These are phyloP conservation scores for Electrophaes corylata DNA, from an alignment of 2,888 invertebrate species.

Conservation along the genomic window DNA sequence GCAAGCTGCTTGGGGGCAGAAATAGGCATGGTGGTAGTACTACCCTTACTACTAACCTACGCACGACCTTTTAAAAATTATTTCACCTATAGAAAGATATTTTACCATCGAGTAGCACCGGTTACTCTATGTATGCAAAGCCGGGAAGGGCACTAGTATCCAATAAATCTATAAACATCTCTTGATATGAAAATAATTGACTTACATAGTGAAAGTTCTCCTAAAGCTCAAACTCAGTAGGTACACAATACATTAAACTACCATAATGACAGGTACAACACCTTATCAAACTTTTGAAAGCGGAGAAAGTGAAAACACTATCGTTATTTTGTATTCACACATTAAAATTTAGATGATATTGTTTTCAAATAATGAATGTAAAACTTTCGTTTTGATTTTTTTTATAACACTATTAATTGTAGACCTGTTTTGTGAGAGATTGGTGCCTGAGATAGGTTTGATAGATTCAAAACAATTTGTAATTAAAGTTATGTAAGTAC, in stretches of 20 bases:
- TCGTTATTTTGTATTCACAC: conserved; percentile 50
- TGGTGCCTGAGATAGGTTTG: no score
- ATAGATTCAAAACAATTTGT: conserved; percentile 24
- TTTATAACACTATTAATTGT: no score
- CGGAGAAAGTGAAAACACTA: conserved; percentile 66
- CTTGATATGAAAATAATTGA: conserved; percentile 65
- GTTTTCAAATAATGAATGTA: conserved; percentile 31
- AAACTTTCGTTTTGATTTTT: conserved; percentile 34
- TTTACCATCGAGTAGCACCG: no score
- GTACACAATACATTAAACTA: conserved; percentile 48
- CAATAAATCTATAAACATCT: background rate
- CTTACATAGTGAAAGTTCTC: conserved; percentile 71
- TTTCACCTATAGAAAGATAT: no score
- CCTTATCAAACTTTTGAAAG: conserved; percentile 72
- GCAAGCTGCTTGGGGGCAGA: no score
- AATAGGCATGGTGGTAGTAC: no score
- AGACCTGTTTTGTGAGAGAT: no score
- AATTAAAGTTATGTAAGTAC: conserved; percentile 13
- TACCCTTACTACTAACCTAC: no score
- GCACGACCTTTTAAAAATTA: no score
- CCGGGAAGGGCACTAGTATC: no score
- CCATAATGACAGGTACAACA: conserved; percentile 73
- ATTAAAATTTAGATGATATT: conserved; percentile 41
- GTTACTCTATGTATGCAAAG: no score
- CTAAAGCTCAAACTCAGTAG: conserved; percentile 49